phyloP scores from a whole-genome alignment of 2,888 invertebrate genomes.

The Agrochola circellaris region DNA sequence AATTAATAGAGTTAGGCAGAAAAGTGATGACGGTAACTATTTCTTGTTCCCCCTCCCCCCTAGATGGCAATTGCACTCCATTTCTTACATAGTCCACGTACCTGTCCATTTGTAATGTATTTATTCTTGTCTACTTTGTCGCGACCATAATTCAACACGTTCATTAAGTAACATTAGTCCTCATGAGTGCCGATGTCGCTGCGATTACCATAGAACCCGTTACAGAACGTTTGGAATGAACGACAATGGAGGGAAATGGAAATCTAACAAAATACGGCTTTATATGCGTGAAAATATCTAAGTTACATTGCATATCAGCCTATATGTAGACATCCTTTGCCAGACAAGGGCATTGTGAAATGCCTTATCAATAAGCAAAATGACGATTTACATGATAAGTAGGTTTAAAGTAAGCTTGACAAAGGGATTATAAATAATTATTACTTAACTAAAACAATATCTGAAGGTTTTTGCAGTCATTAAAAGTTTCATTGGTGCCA shows the following conservation, averaged over 20 bases:
- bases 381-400: neutral
- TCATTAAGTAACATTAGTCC: conserved; percentile 67
- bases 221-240: conserved; percentile 50
- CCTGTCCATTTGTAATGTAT: conserved; percentile 57
- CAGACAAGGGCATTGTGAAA: conserved; percentile 3
- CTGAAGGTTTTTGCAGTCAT: conserved; percentile 29
- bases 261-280: conserved; percentile 27
- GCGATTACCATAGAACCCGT: conserved; percentile 53
- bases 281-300: conserved; percentile 23
- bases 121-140: conserved; percentile 62
- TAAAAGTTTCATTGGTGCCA: conserved; percentile 20
- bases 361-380: neutral
- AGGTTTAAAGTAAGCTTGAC: neutral
- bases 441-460: conserved; percentile 27
- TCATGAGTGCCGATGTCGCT: conserved; percentile 52
- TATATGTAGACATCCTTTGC: neutral
- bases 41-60: neutral
- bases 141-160: conserved; percentile 67
- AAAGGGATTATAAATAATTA: conserved; percentile 7
- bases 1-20: neutral
- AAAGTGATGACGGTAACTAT: neutral
- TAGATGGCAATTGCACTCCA: neutral
- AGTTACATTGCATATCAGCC: neutral
- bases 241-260: conserved; percentile 45
- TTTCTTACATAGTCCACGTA: conserved; percentile 16